phyloP scores from a whole-genome alignment of 2,888 invertebrate genomes.

The Glaucopsyche alexis region DNA sequence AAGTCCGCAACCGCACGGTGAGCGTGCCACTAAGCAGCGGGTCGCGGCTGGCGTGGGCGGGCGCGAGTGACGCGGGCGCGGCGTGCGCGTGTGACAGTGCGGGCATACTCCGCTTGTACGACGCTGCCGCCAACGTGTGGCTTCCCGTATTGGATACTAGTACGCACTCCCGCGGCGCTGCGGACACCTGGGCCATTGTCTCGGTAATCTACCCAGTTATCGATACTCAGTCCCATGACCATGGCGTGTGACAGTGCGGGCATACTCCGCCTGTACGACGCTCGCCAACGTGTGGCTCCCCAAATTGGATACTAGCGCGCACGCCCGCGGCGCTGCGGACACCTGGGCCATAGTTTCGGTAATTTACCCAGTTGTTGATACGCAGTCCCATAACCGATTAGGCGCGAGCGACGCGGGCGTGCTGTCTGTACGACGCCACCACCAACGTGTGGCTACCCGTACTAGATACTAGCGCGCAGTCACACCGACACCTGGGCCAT shows the following conservation, averaged over 20 bases:
- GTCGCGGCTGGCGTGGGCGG: conserved; percentile 86
- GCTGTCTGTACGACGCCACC: conserved; percentile 84
- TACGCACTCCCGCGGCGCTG: conserved; percentile 75
- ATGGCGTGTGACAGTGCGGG: conserved; percentile 88
- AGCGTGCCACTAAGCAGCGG: conserved; percentile 84
- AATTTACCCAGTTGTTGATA: too few relatives aligned
- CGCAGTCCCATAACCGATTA: too few relatives aligned
- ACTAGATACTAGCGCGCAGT: conserved; percentile 81
- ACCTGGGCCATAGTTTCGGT: conserved; percentile 64
- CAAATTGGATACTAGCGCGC: conserved; percentile 83
- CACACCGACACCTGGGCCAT: conserved; percentile 71
- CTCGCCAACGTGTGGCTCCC: conserved; percentile 89
- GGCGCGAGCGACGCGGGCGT: too few relatives aligned
- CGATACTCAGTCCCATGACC: background rate
- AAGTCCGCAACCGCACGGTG: conserved; percentile 72
- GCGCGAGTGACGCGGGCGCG: conserved; percentile 89
- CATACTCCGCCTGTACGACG: conserved; percentile 84
- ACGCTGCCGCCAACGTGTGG: conserved; percentile 86
- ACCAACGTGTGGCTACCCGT: conserved; percentile 90
- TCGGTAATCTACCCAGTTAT: conserved; percentile 26
- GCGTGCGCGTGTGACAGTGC: conserved; percentile 88
- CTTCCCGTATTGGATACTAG: conserved; percentile 88
- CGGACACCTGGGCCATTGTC: conserved; percentile 71
- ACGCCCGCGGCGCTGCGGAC: too few relatives aligned
- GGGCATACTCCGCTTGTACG: conserved; percentile 87